These are phyloP conservation scores for Matsumurasca onukii DNA, from an alignment of 1,140 invertebrate genomes.

Conservation along the genomic window DNA sequence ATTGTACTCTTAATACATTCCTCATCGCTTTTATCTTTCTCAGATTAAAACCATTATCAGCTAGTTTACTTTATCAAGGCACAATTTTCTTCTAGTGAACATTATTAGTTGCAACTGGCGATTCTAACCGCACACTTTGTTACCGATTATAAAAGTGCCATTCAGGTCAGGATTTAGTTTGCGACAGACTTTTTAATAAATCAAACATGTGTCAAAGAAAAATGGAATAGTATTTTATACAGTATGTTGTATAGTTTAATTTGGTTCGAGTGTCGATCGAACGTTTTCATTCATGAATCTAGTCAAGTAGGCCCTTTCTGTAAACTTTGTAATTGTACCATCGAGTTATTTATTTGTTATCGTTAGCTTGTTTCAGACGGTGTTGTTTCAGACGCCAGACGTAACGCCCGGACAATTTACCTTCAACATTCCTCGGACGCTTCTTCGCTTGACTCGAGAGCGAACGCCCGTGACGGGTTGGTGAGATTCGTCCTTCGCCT, in stretches of 20 bases:
- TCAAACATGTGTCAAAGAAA: slow-evolving; percentile 19
- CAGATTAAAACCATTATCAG: too few species aligned
- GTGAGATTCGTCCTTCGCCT: slow-evolving; percentile 8
- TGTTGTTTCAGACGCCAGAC: too few species aligned
- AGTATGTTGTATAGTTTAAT: slow-evolving; percentile 21
- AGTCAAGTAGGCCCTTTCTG: slow-evolving; percentile 23
- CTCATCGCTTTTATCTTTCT: too few species aligned
- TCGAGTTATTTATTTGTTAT: slow-evolving; percentile 24
- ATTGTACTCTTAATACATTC: too few species aligned
- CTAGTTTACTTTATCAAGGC: too few species aligned
- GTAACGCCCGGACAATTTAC: background rate
- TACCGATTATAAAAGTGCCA: too few species aligned
- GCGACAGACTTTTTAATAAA: too few species aligned
- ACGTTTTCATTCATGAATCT: slow-evolving; percentile 20
- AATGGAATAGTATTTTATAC: background rate
- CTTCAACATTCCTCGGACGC: slow-evolving; percentile 18
- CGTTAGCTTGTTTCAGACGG: slow-evolving; percentile 21
- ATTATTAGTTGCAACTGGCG: too few species aligned
- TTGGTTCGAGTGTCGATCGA: slow-evolving; percentile 12
- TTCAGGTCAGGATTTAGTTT: too few species aligned
- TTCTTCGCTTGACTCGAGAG: too few species aligned
- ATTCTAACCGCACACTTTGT: too few species aligned
- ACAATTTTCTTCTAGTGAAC: too few species aligned
- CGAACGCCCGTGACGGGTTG: slow-evolving; percentile 11
- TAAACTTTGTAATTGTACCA: slow-evolving; percentile 26